Base-by-base conservation (phyloP, 2,888 invertebrate species). In the Antheraea yamamai region DNA sequence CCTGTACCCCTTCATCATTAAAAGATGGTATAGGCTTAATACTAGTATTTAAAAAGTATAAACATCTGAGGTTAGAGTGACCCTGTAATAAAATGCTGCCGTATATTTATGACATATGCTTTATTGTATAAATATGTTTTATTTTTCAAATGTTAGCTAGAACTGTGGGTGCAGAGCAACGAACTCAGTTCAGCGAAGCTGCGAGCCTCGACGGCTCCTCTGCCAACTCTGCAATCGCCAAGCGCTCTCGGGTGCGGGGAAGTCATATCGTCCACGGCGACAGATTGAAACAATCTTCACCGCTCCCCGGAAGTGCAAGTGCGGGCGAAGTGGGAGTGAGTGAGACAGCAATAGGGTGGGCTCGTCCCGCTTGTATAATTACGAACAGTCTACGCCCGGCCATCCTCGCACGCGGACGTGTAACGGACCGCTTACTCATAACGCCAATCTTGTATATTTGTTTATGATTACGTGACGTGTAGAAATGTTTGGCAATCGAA, bases 161-260 rank as follows among this genome's bases (percentile, higher is more conserved):
- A 94, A 74, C 88, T 95, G 0, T 95, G 95, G 95, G 95, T 95
- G 68, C 94, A 95, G 79, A 93, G 95, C 80, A 95, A 95, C 80
- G 95, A 95, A 72, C 77, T 95, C 10, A 95, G 94, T 74, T 95
- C 95, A 0, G 95, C 95, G 7, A 90, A 91, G 71, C 89, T 95
- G 2, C 89, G 95, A 23, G 89, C 85, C 0, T 84, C 88, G 0
- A 82, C 77, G 0, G 81, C 84, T 0, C 84, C 86, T 0, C 78
- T 88, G 0, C 86, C 89, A 2, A 80, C 81, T 10, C 79, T 89
- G 20, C 86, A 86, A 20, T 79, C 84, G 2, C 74, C 78, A 12
- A 85, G 87, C 72, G 86, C 84, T 72, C 78, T 90, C n/a, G 88
- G 87, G 78, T 90, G 91, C 74, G 94, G 94, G 0, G 94, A 94